Conservation (phyloP, 2,797 vertebrate genomes). For the Arctocebus calabarensis region DNA sequence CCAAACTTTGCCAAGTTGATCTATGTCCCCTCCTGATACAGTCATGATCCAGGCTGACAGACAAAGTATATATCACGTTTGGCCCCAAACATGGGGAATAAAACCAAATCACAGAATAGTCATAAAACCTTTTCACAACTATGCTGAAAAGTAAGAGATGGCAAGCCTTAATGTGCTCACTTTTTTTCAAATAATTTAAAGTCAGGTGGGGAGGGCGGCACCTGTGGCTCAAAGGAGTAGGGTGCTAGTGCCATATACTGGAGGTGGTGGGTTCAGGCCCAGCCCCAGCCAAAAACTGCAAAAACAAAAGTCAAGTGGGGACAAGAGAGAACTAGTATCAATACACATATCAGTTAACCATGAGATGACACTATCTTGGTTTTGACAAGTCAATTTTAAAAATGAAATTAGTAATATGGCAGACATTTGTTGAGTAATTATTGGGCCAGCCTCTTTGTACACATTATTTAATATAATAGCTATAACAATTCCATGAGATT, state of each 20-base stretch:
- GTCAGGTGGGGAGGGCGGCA: not conserved
- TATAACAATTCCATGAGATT: not conserved
- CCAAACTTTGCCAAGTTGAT: not conserved
- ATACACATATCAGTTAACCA: not conserved
- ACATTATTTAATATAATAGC: not conserved
- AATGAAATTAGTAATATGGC: not conserved
- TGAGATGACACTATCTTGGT: not conserved
- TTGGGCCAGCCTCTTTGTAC: not conserved
- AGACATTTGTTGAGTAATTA: not conserved
- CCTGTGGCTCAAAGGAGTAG: too few relatives aligned
- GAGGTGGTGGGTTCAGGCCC: too few relatives aligned
- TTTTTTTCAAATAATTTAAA: conserved; percentile 12
- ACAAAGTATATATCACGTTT: not conserved
- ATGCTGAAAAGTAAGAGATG: not conserved
- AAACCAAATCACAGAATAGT: conserved; percentile 1
- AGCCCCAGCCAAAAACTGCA: too few relatives aligned
- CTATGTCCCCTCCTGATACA: not conserved
- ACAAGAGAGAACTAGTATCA: not conserved
- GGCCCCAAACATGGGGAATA: not conserved
- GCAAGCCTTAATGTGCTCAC: not conserved
- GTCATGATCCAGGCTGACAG: not conserved
- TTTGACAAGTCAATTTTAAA: not conserved
- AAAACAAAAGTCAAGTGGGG: not conserved
- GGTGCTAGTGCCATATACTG: too few relatives aligned
- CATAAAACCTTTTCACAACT: not conserved